Base-by-base conservation (phyloP, 2,113 vertebrate species). In the Perccottus glenii region DNA sequence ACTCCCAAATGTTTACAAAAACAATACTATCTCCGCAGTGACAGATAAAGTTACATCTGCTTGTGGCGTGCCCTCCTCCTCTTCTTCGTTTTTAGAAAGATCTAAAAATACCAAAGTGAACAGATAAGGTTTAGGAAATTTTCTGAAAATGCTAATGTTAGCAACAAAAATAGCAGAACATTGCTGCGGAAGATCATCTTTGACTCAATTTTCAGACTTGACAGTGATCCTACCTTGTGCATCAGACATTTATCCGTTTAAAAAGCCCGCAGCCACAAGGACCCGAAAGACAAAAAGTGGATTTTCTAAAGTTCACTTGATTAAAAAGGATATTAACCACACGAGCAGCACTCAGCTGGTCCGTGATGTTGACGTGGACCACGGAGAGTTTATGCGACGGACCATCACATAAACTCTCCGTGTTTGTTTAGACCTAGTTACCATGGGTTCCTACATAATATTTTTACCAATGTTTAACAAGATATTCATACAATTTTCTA, bases 231-330 rank as follows among this genome's bases (percentile, higher is more conserved):
- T 88, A 93, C 93, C 93, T 91, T 89, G 38, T 61, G 83, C 40
- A 48, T 89, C 84, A 85, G 93, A 93, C 93, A 93, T 93, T 73
- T 91, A 92, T 81, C 58, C 87, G 77, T 57, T 59, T 85, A n/a
- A 33, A 55, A 48, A 36, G 12, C 33, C 64, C 59, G 60, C 14
- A 19, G 53, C 32, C 10, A 65, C 50, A 62, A 60, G 4, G 36
- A 12, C 61, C 3, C 9, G 3, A 27, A 2, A 57, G 51, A 69
- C 65, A 81, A 55, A 5, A 0, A 0, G 6, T 64, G 11, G 42
- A 46, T 64, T 42, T n/a, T 7, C 9, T 5, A 33, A n/a, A 35
- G 19, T 58, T 57, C 4, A 9, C 46, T 0, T 62, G 32, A 0
- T 67, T 43, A 11, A 9, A 35, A 36, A 11, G 8, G 11, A 7